These are phyloP conservation scores for Pseudochirops corinnae DNA, from an alignment of 2,797 vertebrate species.

Conservation along the genomic window DNA sequence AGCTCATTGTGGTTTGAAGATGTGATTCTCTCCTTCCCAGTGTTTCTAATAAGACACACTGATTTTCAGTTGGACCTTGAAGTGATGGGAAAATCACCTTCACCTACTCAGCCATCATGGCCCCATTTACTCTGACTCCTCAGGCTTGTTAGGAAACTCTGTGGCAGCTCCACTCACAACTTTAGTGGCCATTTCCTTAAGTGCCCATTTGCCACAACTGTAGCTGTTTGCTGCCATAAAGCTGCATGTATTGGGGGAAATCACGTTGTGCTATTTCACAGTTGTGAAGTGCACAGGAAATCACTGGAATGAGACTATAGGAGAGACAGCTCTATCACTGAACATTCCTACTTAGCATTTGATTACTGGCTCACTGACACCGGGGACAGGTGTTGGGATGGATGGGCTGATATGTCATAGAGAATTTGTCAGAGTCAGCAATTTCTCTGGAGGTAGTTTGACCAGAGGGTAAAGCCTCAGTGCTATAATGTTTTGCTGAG, in stretches of 20 bases:
- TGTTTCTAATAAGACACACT: conserved; percentile 30
- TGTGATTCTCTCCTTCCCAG: conserved; percentile 53
- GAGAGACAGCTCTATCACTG: neutral
- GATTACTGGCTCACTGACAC: neutral
- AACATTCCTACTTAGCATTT: neutral
- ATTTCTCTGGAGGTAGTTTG: neutral
- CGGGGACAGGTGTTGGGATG: neutral
- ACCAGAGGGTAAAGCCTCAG: neutral
- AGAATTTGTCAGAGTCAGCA: neutral
- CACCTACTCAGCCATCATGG: neutral
- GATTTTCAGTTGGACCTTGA: neutral
- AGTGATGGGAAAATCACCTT: neutral
- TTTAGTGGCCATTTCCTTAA: conserved; percentile 45
- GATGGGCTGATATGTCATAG: neutral
- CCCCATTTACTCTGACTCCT: conserved; percentile 58
- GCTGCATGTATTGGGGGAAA: neutral
- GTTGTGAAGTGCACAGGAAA: neutral
- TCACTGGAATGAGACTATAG: neutral
- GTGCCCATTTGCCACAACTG: neutral
- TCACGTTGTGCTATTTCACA: neutral
- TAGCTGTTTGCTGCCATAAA: neutral
- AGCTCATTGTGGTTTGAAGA: conserved; percentile 59
- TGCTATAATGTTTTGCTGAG: neutral
- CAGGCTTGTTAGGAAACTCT: conserved; percentile 25
- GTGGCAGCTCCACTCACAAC: conserved; percentile 19